phyloP scores from a whole-genome alignment of 2,797 vertebrate species.

The Atherinosoma microstoma region DNA sequence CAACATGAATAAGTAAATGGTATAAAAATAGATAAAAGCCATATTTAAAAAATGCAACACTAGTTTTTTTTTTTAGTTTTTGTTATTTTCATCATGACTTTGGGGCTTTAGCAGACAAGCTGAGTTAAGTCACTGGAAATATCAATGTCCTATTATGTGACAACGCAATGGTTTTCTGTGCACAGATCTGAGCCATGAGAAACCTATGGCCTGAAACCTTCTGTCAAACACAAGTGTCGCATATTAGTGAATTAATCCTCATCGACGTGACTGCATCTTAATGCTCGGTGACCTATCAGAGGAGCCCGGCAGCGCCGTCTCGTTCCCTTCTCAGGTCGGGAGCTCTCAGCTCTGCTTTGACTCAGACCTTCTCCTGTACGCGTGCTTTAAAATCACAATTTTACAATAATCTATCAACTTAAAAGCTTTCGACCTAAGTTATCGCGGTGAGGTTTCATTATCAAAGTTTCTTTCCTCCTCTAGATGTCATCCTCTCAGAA shows the following conservation, averaged over 20 bases:
- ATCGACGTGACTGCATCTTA: constrained; percentile 57
- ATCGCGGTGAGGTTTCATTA: constrained; percentile 6
- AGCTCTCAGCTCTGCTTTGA: constrained; percentile 9
- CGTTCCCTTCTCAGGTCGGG: constrained; percentile 8
- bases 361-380: not conserved
- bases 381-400: constrained; percentile 1
- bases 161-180: constrained; percentile 37
- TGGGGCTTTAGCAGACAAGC: not conserved
- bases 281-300: constrained; percentile 78
- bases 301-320: constrained; percentile 61
- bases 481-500: not conserved
- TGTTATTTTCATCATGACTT: not conserved
- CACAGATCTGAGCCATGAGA: constrained; percentile 58
- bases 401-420: constrained; percentile 1
- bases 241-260: constrained; percentile 72
- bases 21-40: not conserved
- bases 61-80: not conserved
- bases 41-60: not conserved
- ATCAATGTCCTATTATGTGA: constrained; percentile 51
- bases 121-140: constrained; percentile 17
- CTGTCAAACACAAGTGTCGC: constrained; percentile 67
- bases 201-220: constrained; percentile 64
- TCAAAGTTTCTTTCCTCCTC: constrained; percentile 13
- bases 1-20: too few relatives aligned
- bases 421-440: constrained; percentile 8